Base-by-base conservation (phyloP, 2,797 vertebrate species). In the Bucorvus abyssinicus region DNA sequence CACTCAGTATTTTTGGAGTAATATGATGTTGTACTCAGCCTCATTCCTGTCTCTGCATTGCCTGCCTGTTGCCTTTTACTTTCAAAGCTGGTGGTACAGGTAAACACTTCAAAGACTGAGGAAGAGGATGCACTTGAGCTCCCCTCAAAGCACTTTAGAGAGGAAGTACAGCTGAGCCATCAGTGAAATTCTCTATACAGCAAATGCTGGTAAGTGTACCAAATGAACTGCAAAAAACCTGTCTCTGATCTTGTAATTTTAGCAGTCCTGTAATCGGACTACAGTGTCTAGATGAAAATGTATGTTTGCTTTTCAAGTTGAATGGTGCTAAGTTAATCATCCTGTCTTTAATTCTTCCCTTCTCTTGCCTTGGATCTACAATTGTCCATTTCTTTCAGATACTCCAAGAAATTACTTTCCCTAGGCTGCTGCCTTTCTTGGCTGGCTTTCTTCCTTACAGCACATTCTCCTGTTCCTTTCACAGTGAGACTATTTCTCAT, bases 91-190 rank as follows among this genome's bases (percentile, higher is more conserved):
- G 75, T 92, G 95, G 92, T 95, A 95, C 89, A 95, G 90, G 89
- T 97, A 96, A 95, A 95, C 84, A 87, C 96, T 95, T 95, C 95
- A 96, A 95, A 96, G 95, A 94, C 27, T 96, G 94, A 94, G 95
- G 94, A 96, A 96, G 95, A 97, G 88, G 94, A 95, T 96, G 45
- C 68, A 73, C 90, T 96, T 97, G 94, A 96, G 91, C 81, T 95
- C 75, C 93, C 93, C 78, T 95, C 95, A 96, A 75, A 97, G 94
- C 95, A 87, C 91, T 97, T 95, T 95, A 96, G 84, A 93, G 90
- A 96, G 95, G 93, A 96, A 95, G 94, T 93, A 94, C 95, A 96
- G 27, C 94, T 95, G 95, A 94, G 71, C 74, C 93, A 94, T 94
- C 95, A 95, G 4, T 96, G 95, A 96, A 80, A 96, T 90, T 93